These are phyloP conservation scores for Brachymystax lenok DNA, from an alignment of 2,797 vertebrate genomes.

Conservation along the genomic window DNA sequence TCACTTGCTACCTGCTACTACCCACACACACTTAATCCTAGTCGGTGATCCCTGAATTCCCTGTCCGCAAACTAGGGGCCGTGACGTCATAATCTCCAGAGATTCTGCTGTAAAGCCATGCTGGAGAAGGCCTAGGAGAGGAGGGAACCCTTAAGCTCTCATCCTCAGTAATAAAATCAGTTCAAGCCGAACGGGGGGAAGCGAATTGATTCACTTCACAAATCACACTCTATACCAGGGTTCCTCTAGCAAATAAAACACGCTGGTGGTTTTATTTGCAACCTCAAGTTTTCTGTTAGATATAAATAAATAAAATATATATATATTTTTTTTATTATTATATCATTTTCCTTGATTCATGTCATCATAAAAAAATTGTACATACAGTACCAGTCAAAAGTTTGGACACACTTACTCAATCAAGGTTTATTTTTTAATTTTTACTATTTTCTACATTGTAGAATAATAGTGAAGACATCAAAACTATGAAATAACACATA, in stretches of 20 bases:
- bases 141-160: conserved; percentile 27
- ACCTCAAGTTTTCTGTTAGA: too few species aligned
- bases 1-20: conserved; percentile 32
- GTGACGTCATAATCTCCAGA: conserved; percentile 73
- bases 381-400: too few species aligned
- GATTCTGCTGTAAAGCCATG: conserved; percentile 28
- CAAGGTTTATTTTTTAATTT: too few species aligned
- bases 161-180: conserved; percentile 46
- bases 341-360: too few species aligned
- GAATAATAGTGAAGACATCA: too few species aligned
- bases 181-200: conserved; percentile 19
- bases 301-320: too few species aligned
- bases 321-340: too few species aligned
- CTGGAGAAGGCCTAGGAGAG: conserved; percentile 4
- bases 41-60: conserved; percentile 50
- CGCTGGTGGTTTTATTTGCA: too few species aligned
- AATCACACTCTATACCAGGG: neutral
- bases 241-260: neutral
- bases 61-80: conserved; percentile 38
- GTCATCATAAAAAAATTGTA: too few species aligned
- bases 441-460: too few species aligned
- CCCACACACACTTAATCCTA: conserved; percentile 62
- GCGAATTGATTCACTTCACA: neutral
- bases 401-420: too few species aligned
- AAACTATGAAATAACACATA: too few species aligned